These are phyloP conservation scores for Cecidostiba fungosa DNA, from an alignment of 2,888 invertebrate species.

Conservation along the genomic window DNA sequence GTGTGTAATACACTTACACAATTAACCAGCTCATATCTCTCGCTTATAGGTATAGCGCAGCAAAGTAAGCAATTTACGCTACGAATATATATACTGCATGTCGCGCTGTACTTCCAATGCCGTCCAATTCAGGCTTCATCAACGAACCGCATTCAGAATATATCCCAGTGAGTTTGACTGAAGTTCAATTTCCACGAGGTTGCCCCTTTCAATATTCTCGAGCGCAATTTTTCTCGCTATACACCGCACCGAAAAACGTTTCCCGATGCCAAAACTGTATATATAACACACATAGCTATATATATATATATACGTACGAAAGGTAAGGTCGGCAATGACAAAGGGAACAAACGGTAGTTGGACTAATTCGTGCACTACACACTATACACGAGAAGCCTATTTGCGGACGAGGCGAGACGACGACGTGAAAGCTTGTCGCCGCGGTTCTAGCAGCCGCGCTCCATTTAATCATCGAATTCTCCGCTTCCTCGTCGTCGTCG, in stretches of 20 bases:
- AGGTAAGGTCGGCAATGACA: neutral
- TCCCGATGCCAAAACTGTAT: too few relatives aligned
- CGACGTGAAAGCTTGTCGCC: neutral
- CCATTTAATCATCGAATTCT: conserved; percentile 3
- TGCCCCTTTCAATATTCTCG: conserved; percentile 3
- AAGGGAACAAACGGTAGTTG: neutral
- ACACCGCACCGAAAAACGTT: neutral
- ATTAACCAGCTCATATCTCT: neutral
- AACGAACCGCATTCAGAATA: conserved; percentile 9
- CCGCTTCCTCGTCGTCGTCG: neutral
- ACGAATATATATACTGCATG: neutral
- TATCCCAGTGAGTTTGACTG: neutral
- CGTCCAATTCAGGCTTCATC: neutral
- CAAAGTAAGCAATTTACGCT: conserved; percentile 2
- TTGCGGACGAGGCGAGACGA: neutral
- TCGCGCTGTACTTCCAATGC: neutral
- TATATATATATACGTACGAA: too few relatives aligned
- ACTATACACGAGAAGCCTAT: neutral
- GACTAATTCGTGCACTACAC: neutral
- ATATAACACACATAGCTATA: too few relatives aligned
- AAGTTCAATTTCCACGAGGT: conserved; percentile 1
- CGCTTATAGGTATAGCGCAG: neutral
- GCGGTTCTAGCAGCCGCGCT: neutral
- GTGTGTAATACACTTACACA: neutral
- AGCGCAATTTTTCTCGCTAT: neutral